phyloP scores from a whole-genome alignment of 1,140 invertebrate genomes.

The Orussus abietinus region DNA sequence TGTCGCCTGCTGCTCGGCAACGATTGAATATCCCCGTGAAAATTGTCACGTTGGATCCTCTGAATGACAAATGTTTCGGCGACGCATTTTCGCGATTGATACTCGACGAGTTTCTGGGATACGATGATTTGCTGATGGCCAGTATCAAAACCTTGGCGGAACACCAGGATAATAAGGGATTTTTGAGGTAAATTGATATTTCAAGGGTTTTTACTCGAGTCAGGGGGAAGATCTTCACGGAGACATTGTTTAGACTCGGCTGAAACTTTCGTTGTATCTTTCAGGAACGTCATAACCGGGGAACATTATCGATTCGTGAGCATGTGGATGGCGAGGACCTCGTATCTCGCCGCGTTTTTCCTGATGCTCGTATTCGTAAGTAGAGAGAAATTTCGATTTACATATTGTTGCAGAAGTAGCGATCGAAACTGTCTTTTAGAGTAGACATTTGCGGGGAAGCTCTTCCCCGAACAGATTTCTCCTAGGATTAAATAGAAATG shows the following conservation, averaged over 20 bases:
- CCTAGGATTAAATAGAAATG: too few species aligned
- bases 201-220: too few species aligned
- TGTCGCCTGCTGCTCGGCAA: conserved; percentile 79
- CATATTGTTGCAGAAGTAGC: conserved; percentile 10
- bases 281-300: conserved; percentile 94
- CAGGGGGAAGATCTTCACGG: too few species aligned
- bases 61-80: conserved; percentile 87
- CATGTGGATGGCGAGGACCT: conserved; percentile 90
- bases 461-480: too few species aligned
- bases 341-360: conserved; percentile 90
- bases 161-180: conserved; percentile 94
- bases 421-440: neutral
- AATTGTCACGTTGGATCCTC: conserved; percentile 87
- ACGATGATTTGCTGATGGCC: conserved; percentile 95
- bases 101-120: conserved; percentile 89
- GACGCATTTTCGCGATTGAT: conserved; percentile 86
- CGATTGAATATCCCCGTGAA: conserved; percentile 89
- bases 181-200: conserved; percentile 62
- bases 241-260: too few species aligned
- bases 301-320: conserved; percentile 98
- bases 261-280: too few species aligned
- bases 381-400: conserved; percentile 41
- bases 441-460: neutral
- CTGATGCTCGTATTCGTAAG: conserved; percentile 99
- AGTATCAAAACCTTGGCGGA: conserved; percentile 94